Conservation (phyloP, 1,140 invertebrate species). For the Stenopsyche tienmushanensis region DNA sequence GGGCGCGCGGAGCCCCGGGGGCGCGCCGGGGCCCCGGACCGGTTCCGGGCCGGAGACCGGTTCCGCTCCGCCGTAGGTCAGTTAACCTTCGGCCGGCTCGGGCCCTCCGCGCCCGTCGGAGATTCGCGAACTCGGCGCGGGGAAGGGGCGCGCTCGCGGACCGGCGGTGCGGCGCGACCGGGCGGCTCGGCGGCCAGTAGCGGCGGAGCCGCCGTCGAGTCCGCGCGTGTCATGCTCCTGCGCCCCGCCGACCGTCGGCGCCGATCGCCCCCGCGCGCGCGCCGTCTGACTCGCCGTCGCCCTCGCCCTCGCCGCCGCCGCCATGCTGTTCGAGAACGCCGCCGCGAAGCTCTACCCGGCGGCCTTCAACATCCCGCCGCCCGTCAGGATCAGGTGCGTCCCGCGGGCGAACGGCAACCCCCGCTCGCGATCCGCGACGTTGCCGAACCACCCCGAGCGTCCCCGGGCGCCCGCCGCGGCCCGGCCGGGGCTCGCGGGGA, state of each 20-base stretch:
- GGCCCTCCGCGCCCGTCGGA: background rate
- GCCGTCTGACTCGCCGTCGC: background rate
- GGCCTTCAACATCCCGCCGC: conserved; percentile 40
- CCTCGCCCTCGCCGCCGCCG: conserved; percentile 3
- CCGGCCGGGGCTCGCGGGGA: too few relatives aligned
- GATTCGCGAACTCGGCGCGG: background rate
- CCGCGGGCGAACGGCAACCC: background rate
- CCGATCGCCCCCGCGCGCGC: background rate
- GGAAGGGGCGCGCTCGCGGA: background rate
- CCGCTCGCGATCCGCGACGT: background rate
- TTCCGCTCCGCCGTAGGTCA: conserved; percentile 1
- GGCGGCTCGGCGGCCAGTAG: conserved; percentile 1
- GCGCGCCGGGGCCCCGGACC: background rate
- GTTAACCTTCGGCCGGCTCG: background rate
- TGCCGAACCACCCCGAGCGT: too few relatives aligned
- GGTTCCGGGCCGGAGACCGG: background rate
- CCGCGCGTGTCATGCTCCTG: background rate
- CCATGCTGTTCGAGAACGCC: conserved; percentile 40
- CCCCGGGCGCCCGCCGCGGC: too few relatives aligned
- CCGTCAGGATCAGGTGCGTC: conserved; percentile 36
- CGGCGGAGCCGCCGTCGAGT: background rate
- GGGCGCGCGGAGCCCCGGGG: too few relatives aligned
- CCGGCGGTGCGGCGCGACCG: background rate
- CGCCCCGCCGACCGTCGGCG: background rate
- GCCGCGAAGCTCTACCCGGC: conserved; percentile 39